phyloP scores from a whole-genome alignment of 2,888 invertebrate species.

The Agonopterix alstromeriana region DNA sequence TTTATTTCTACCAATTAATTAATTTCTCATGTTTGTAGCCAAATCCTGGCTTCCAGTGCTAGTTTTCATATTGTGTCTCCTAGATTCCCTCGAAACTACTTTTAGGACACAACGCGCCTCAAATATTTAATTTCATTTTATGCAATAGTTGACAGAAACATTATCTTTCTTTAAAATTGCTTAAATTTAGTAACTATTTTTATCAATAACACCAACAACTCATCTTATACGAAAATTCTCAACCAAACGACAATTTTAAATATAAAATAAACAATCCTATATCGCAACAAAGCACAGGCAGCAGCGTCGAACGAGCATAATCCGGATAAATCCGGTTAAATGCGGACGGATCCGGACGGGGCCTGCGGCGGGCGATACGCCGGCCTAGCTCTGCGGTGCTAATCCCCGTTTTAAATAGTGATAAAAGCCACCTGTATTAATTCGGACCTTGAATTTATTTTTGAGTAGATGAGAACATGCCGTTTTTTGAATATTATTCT shows the following conservation, averaged over 20 bases:
- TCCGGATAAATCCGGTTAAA: constrained; percentile 53
- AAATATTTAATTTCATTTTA: too few species aligned
- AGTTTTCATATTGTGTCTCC: too few species aligned
- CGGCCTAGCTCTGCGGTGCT: constrained; percentile 56
- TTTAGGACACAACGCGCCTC: too few species aligned
- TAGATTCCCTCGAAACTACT: too few species aligned
- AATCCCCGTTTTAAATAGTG: constrained; percentile 73
- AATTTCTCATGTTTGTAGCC: too few species aligned
- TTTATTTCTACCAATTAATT: too few species aligned
- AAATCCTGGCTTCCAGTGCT: too few species aligned
- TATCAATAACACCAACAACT: too few species aligned
- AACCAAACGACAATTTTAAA: constrained; percentile 45
- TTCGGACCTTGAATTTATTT: constrained; percentile 12
- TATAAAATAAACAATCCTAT: constrained; percentile 66
- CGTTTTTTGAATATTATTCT: too few species aligned
- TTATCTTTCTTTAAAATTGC: too few species aligned
- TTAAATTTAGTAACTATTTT: too few species aligned
- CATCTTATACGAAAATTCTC: background rate
- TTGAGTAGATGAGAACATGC: background rate
- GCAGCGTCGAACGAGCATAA: constrained; percentile 45
- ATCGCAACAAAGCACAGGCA: constrained; percentile 57
- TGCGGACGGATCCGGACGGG: constrained; percentile 38
- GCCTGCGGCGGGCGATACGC: constrained; percentile 52
- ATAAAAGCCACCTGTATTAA: constrained; percentile 63
- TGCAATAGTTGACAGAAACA: too few species aligned